A percentile compares a stretch with the other conserved stretches of the same genome.
Evolutionary conservation across 2,888 invertebrate genomes (phyloP).

Genomic region (Bursaphelenchus okinawaensis): DNA sequence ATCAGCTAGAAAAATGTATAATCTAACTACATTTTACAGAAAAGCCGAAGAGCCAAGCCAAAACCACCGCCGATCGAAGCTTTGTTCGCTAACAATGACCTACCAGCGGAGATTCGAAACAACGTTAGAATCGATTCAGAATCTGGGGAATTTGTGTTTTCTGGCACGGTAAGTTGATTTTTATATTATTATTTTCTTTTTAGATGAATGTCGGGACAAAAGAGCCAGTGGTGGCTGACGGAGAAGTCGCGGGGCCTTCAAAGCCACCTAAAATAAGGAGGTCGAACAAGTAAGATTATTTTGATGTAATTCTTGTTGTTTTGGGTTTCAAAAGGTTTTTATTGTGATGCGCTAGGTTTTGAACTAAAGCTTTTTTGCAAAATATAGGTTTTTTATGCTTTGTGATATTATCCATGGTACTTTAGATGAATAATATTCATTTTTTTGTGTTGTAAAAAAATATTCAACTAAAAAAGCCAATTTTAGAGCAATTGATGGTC

Average conservation of each 20-base stretch:
- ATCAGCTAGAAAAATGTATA: too few species aligned
- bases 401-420: neutral
- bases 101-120: constrained; percentile 9
- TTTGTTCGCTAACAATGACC: neutral
- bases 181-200: neutral
- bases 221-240: neutral
- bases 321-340: too few species aligned
- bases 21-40: neutral
- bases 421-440: neutral
- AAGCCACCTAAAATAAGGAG: neutral
- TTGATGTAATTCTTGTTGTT: neutral
- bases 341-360: too few species aligned
- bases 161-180: constrained; percentile 3
- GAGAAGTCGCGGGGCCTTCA: neutral
- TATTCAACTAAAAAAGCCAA: neutral
- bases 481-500: constrained; percentile 39
- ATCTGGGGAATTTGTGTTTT: constrained; percentile 21
- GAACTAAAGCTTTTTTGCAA: too few species aligned
- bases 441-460: too few species aligned
- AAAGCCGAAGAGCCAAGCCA: neutral
- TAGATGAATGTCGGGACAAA: neutral
- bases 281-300: neutral
- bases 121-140: constrained; percentile 18
- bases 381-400: too few species aligned
- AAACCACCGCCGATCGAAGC: neutral